Percentiles rank a stretch among this genome's conserved stretches.
Conservation (phyloP, 2,888 invertebrate genomes). For the Drosophila leonis region DNA sequence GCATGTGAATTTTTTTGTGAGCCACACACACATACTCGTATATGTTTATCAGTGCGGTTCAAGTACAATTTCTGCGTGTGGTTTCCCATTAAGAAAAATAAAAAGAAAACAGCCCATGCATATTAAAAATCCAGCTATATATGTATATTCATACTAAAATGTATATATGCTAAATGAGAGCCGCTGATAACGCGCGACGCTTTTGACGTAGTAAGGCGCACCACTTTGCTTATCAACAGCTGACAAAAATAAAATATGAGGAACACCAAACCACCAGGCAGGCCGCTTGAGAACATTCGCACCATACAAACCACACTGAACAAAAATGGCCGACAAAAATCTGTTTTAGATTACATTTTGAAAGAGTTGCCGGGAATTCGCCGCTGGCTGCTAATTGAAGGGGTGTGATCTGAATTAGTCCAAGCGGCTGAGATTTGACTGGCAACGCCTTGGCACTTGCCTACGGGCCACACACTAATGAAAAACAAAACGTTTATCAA, state of each 20-base stretch:
- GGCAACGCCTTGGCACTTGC: slow-evolving; percentile 31
- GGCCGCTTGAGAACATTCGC: slow-evolving; percentile 48
- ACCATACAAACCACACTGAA: slow-evolving; percentile 30
- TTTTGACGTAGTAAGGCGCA: slow-evolving; percentile 67
- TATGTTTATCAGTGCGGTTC: slow-evolving; percentile 37
- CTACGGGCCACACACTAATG: slow-evolving; percentile 46
- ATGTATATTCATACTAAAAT: slow-evolving; percentile 2
- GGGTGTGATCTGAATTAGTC: slow-evolving; percentile 64
- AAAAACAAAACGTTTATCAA: slow-evolving; percentile 81
- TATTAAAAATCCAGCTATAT: slow-evolving; percentile 46
- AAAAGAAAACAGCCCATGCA: slow-evolving; percentile 58
- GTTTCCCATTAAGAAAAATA: slow-evolving; percentile 59
- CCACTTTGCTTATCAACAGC: slow-evolving; percentile 52
- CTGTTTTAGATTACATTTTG: slow-evolving; percentile 6
- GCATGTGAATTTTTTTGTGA: slow-evolving; percentile 37
- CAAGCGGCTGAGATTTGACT: slow-evolving; percentile 12
- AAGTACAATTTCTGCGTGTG: slow-evolving; percentile 35
- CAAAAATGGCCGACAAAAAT: slow-evolving; percentile 53
- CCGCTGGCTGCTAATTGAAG: slow-evolving; percentile 69
- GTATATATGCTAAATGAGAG: slow-evolving; percentile 28
- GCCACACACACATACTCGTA: slow-evolving; percentile 1
- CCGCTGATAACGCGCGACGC: slow-evolving; percentile 42
- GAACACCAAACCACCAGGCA: slow-evolving; percentile 23
- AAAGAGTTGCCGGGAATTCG: slow-evolving; percentile 49
- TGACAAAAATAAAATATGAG: slow-evolving; percentile 41